Percentiles rank a stretch among this genome's conserved stretches.
phyloP scores from a whole-genome alignment of 92 coral and sea anemone genomes.

The Anthopleura xanthogrammica region DNA sequence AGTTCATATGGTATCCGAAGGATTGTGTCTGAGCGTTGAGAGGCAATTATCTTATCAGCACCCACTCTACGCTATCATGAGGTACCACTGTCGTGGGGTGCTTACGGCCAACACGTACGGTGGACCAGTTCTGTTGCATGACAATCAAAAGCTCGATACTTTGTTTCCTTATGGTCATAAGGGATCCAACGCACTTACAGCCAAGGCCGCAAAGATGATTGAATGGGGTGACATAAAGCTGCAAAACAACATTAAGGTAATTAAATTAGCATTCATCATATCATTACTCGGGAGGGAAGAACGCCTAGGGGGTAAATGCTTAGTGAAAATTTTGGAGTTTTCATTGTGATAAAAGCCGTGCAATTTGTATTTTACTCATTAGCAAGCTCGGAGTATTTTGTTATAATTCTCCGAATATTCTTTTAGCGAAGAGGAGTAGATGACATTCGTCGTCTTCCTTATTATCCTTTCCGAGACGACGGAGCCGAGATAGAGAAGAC shows the following conservation, averaged over 20 bases:
- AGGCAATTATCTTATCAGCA: slow-evolving; percentile 56
- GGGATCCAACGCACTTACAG: slow-evolving; percentile 50
- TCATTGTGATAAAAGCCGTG: too few relatives aligned
- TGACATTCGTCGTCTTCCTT: slow-evolving; percentile 2
- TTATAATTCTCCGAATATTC: too few relatives aligned
- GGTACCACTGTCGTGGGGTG: slow-evolving; percentile 70
- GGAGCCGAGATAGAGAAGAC: slow-evolving; percentile 7
- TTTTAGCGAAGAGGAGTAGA: slow-evolving; percentile 16
- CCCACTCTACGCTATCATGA: slow-evolving; percentile 55
- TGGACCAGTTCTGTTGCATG: slow-evolving; percentile 48
- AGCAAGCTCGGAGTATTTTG: too few relatives aligned
- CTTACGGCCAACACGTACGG: slow-evolving; percentile 57
- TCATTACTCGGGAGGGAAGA: too few relatives aligned
- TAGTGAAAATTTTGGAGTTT: too few relatives aligned
- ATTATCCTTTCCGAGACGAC: slow-evolving; percentile 27
- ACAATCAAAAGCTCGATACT: slow-evolving; percentile 40
- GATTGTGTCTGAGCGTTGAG: background rate
- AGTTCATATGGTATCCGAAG: background rate
- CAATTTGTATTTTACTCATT: too few relatives aligned
- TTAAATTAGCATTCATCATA: too few relatives aligned
- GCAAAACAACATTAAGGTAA: slow-evolving; percentile 61
- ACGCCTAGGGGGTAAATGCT: too few relatives aligned
- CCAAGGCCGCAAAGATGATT: slow-evolving; percentile 29
- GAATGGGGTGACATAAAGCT: slow-evolving; percentile 70
- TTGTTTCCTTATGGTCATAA: slow-evolving; percentile 60